Evolutionary conservation across 2,113 vertebrate species (phyloP), one percentile per base, ranked within the genome.

Genomic region (Microtus montanus): DNA sequence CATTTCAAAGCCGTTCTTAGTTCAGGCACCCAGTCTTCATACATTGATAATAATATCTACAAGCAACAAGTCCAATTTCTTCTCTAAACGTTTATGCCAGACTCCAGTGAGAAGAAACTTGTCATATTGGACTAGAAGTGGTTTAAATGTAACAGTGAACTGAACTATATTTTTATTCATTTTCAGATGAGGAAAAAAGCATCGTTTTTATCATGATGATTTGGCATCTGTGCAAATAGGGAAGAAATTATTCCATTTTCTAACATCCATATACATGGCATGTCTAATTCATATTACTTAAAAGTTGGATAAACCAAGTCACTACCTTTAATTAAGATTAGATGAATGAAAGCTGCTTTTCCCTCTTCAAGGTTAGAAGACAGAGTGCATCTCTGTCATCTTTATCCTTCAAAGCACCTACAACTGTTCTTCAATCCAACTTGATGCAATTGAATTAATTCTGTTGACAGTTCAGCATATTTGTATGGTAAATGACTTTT

Each of bases 1-100:
- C 89, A 71, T 94, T 96, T 97, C 90, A 91, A 95, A 97, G 92
- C 70, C 85, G 87, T 64, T 92, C 89, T 97, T 97, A 96, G 93
- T 80, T 97, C 71, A 97, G 92, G 88, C 33, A 80, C 87, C 74
- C 68, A 94, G 12, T 90, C 47, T 82, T 96, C 92, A 89, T 87
- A 91, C 26, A 96, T 87, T 70, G 80, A 92, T 94, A 97, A 96
- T 94, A 95, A 78, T 95, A 94, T 88, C 86, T 92, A 96, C 61
- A 70, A 97, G 52, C 52, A 87, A 61, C 84, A 90, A 87, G 64
- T 94, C 89, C 71, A 90, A 95, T 1, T 5, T 88, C 52, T 87
- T 90, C 68, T 86, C 89, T 93, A 96, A 95, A 97, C 93, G 88
- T 77, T 91, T 95, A 94, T 3, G 77, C 8, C 28, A 47, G 5